Percentiles rank a stretch among this genome's conserved stretches.
Conservation (phyloP, 2,113 vertebrate species). For the Crotalus viridis region DNA sequence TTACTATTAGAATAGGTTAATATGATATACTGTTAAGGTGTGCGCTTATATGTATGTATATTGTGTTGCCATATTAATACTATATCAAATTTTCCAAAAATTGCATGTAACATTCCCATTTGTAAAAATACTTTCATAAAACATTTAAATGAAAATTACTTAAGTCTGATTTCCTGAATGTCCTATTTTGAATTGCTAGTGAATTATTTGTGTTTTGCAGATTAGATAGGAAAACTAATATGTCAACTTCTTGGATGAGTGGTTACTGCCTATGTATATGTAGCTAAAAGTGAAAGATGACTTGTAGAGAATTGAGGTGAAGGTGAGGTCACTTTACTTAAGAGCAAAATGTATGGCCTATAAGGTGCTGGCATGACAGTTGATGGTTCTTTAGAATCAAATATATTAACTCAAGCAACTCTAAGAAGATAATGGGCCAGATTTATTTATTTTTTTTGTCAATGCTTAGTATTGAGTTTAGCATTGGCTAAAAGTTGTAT, state of each 20-base stretch:
- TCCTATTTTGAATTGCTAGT: slow-evolving; percentile 56
- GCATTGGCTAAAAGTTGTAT: background rate
- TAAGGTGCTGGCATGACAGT: slow-evolving; percentile 44
- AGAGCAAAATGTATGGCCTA: slow-evolving; percentile 14
- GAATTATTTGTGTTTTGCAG: slow-evolving; percentile 69
- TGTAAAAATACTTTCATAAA: slow-evolving; percentile 61
- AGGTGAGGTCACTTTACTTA: slow-evolving; percentile 63
- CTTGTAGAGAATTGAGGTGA: slow-evolving; percentile 63
- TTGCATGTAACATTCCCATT: slow-evolving; percentile 57
- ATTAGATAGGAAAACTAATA: slow-evolving; percentile 70
- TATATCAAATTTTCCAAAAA: slow-evolving; percentile 61
- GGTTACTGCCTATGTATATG: slow-evolving; percentile 54
- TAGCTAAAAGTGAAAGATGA: slow-evolving; percentile 68
- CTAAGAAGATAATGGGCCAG: slow-evolving; percentile 35
- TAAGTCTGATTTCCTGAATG: slow-evolving; percentile 51
- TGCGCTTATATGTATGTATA: slow-evolving; percentile 60
- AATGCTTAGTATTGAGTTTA: slow-evolving; percentile 20
- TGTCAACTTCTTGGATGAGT: slow-evolving; percentile 66
- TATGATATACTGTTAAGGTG: slow-evolving; percentile 56
- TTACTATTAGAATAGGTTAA: slow-evolving; percentile 80
- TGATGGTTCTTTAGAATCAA: slow-evolving; percentile 56
- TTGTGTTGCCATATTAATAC: slow-evolving; percentile 66
- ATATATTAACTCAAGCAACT: slow-evolving; percentile 17
- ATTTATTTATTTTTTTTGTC: slow-evolving; percentile 1
- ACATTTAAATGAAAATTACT: slow-evolving; percentile 63